These are phyloP conservation scores for Echiichthys vipera DNA, from an alignment of 2,797 vertebrate genomes.

Conservation along the genomic window DNA sequence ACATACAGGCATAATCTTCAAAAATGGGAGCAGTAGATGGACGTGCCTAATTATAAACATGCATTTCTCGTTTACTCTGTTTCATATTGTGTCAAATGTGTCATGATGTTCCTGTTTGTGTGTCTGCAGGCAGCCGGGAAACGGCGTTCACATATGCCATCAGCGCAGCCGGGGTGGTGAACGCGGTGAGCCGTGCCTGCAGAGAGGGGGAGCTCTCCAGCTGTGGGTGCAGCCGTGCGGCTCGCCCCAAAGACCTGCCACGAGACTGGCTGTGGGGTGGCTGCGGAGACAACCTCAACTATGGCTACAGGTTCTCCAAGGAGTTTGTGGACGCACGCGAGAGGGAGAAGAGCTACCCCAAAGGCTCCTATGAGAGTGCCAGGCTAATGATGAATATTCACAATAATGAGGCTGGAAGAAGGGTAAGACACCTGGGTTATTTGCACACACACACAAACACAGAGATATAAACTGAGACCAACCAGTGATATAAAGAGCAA, in stretches of 20 bases:
- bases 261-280: constrained; percentile 99
- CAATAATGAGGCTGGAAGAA: constrained; percentile 96
- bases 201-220: constrained; percentile 97
- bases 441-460: background rate
- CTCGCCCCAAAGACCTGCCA: constrained; percentile 94
- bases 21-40: background rate
- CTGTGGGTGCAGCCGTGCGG: constrained; percentile 95
- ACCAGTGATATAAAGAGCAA: constrained; percentile 9
- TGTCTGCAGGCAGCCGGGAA: constrained; percentile 92
- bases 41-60: constrained; percentile 8
- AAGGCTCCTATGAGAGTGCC: constrained; percentile 91
- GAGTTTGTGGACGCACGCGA: constrained; percentile 98
- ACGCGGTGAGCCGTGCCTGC: constrained; percentile 96
- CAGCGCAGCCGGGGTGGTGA: constrained; percentile 95
- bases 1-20: constrained; percentile 10
- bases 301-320: constrained; percentile 96
- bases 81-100: constrained; percentile 16
- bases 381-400: constrained; percentile 96
- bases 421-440: constrained; percentile 83
- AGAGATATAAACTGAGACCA: constrained; percentile 14
- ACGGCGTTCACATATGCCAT: constrained; percentile 97
- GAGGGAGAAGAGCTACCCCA: constrained; percentile 92
- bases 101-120: constrained; percentile 26
- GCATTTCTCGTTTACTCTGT: background rate
- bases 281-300: constrained; percentile 97